Base-by-base conservation (phyloP, 2,888 invertebrate species). In the Conistra vaccinii region DNA sequence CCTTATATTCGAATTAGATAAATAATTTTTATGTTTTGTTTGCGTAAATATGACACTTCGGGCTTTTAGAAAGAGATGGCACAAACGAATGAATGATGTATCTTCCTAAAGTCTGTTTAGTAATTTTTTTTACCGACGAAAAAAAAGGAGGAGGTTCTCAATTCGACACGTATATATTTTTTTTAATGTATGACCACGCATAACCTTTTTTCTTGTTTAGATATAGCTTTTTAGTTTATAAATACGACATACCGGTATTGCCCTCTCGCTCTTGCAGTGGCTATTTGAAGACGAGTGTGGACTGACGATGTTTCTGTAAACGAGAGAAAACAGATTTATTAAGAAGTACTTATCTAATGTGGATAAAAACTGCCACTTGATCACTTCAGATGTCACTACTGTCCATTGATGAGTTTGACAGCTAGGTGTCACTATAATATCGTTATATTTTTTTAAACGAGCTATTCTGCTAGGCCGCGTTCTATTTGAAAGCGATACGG, bases 201-300 rank as follows among this genome's bases (percentile, higher is more conserved):
- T n/a, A n/a, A n/a, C n/a, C n/a, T n/a, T n/a, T 39, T 5, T 63
- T 26, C 4, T n/a, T 57, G 5, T 14, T 26, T 23, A 42, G 17
- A 1, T 26, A 45, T 23, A 23, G 12, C 12, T 23, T 17, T 35
- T 51, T 26, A 35, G 9, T 29, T n/a, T 45, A 61, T 23, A 63
- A 63, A 45, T 60, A 9, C 7, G 53, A 89, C 93, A 91, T 87
- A 96, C 96, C 83, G 96, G 95, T 92, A 94, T 93, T 26, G 95
- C 92, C 84, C 95, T 91, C 84, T 96, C 96, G 87, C 96, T 95
- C 89, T 96, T 95, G 87, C 96, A 95, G 69, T 96, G 94, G 69
- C 96, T 95, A 85, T 95, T 96, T 14, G 95, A 91, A 4, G 96
- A 96, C 23, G 96, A 96, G 84, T 96, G 95, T 65, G 96, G 95